Conservation (phyloP, 1,140 invertebrate species). For the Caenorhabditis briggsae region DNA sequence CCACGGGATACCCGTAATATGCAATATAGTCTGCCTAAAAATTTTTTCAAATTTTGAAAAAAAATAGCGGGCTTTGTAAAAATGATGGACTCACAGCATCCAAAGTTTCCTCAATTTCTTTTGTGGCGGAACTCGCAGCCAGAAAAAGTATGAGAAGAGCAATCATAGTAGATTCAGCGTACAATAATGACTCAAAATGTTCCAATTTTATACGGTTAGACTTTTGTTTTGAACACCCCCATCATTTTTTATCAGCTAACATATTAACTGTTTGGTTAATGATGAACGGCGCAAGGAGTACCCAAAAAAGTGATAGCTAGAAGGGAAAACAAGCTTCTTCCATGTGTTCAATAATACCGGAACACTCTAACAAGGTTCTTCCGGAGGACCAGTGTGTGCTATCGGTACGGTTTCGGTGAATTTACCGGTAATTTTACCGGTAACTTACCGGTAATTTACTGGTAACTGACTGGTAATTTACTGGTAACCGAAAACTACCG, state of each 20-base stretch:
- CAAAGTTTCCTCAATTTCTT: slow-evolving; percentile 31
- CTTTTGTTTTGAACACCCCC: slow-evolving; percentile 16
- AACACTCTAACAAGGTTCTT: too few relatives aligned
- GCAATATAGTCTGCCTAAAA: slow-evolving; percentile 66
- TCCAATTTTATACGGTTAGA: background rate
- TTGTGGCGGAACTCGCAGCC: background rate
- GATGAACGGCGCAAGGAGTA: background rate
- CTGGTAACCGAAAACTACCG: too few relatives aligned
- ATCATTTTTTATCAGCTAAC: background rate
- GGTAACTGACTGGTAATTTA: too few relatives aligned
- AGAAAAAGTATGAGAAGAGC: background rate
- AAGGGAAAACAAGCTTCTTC: background rate
- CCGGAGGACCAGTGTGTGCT: too few relatives aligned
- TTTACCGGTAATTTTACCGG: too few relatives aligned
- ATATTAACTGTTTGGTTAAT: background rate
- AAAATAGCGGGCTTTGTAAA: background rate
- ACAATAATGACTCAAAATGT: background rate
- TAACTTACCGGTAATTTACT: too few relatives aligned
- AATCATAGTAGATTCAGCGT: background rate
- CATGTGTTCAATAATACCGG: too few relatives aligned
- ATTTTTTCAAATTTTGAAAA: background rate
- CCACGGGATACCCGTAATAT: slow-evolving; percentile 82
- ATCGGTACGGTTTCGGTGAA: too few relatives aligned
- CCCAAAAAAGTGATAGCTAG: background rate
- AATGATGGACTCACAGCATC: background rate